Base-by-base conservation (phyloP, 2,113 vertebrate species). In the Otis tarda region DNA sequence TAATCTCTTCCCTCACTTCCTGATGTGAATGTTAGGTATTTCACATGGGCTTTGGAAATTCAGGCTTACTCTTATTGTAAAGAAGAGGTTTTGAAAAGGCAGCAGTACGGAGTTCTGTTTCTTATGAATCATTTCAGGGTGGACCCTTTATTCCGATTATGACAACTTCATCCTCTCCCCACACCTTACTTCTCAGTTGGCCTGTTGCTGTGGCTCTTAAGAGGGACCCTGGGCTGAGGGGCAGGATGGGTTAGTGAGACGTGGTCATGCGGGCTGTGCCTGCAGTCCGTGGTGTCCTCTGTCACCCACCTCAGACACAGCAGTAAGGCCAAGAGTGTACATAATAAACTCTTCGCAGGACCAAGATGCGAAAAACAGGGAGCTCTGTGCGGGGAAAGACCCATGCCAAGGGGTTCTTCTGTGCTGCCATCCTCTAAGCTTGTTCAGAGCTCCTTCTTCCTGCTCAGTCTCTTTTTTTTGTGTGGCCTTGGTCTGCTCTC, bases 131-230 rank as follows among this genome's bases (percentile, higher is more conserved):
- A 8, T 69, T 94, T 85, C 21, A 89, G 43, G 6, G n/a, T 55
- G 20, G 52, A 63, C 27, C 11, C 53, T 87, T 68, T 75, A 49
- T 82, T 76, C 45, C 4, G 3, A 6, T 24, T 41, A 43, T 69
- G 37, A 55, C 53, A 79, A n/a, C 21, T 83, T 56, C 23, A 41
- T 35, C n/a, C 10, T 90, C n/a, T 73, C 28, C 25, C 41, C 27
- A 14, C 9, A 20, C 17, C 1, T 1, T 21, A 12, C 27, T 49
- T 53, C 52, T 60, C 4, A 2, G 1, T 1, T 71, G 24, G 6
- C 5, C 1, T 22, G 10, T 30, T 65, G 50, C 64, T 37, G 50
- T 88, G 63, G 7, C n/a, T 21, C 64, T 52, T 30, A 7, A 20
- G 28, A 47, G n/a, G 27, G 37, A 39, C 24, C 14, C 49, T 61